Percentiles rank a stretch among this genome's conserved stretches.
phyloP scores from a whole-genome alignment of 2,113 vertebrate genomes.

The Prunella himalayana region DNA sequence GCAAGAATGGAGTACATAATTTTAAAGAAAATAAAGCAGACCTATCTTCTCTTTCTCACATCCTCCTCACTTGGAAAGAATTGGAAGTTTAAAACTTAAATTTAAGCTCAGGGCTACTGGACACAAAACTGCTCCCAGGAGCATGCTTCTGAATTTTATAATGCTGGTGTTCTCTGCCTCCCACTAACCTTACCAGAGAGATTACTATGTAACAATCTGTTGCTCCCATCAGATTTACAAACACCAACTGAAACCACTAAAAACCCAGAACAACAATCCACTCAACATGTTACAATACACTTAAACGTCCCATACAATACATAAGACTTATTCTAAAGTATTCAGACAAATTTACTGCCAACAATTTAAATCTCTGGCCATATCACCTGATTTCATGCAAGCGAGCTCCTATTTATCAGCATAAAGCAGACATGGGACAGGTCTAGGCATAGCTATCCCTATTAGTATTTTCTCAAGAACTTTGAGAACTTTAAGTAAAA shows the following conservation, averaged over 20 bases:
- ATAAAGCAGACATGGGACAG: fast-evolving
- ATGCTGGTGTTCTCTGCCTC: not conserved
- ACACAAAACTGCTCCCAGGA: not conserved
- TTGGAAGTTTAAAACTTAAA: not conserved
- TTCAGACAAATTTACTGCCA: not conserved
- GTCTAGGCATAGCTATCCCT: not conserved
- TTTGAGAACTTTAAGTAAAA: not conserved
- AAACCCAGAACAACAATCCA: not conserved
- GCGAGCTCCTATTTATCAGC: not conserved
- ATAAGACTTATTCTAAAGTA: not conserved
- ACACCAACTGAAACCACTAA: not conserved
- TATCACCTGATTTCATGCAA: not conserved
- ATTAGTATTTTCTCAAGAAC: not conserved
- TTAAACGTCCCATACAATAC: not conserved
- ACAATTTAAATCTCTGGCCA: not conserved
- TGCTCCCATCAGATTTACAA: not conserved
- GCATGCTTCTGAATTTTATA: not conserved
- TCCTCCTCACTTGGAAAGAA: not conserved
- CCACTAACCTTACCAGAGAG: not conserved
- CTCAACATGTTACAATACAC: not conserved
- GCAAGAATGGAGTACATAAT: not conserved
- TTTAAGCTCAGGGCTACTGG: not conserved
- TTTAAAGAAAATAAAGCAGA: not conserved
- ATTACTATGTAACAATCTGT: not conserved
- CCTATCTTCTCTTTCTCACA: fast-evolving